Evolutionary conservation across 2,888 invertebrate genomes (phyloP).

Genomic region (Parelbella ahira): DNA sequence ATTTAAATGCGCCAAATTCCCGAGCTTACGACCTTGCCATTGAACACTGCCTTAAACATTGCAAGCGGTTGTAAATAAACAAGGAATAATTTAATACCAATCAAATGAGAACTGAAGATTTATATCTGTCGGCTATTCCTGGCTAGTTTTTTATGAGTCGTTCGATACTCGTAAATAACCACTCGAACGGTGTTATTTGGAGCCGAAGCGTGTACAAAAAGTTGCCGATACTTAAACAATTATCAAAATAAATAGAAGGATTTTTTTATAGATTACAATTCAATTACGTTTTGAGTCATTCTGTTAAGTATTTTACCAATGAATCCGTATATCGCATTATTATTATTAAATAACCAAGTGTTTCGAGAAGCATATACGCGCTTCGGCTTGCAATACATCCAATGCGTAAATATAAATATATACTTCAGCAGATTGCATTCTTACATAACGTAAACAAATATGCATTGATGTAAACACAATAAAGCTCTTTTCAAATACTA

Average conservation of each 20-base stretch:
- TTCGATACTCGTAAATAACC: constrained; percentile 14
- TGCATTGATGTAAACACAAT: too few relatives aligned
- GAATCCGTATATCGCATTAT: too few relatives aligned
- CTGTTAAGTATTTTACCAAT: too few relatives aligned
- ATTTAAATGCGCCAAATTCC: constrained; percentile 4
- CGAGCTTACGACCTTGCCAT: constrained; percentile 3
- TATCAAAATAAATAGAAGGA: neutral
- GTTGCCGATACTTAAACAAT: neutral
- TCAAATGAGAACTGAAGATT: constrained; percentile 7
- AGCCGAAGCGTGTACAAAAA: constrained; percentile 6
- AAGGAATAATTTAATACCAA: constrained; percentile 11
- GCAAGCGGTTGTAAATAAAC: constrained; percentile 11
- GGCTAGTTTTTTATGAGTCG: constrained; percentile 6
- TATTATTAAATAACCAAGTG: too few relatives aligned
- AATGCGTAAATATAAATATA: too few relatives aligned
- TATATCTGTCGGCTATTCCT: constrained; percentile 6
- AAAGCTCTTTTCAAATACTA: too few relatives aligned
- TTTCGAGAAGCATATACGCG: too few relatives aligned
- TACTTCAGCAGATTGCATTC: too few relatives aligned
- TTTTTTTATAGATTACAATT: too few relatives aligned
- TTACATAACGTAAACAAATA: too few relatives aligned
- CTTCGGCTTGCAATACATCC: too few relatives aligned
- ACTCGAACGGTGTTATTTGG: neutral
- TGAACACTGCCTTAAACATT: constrained; percentile 13
- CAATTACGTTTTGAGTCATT: too few relatives aligned